Conservation (phyloP, 1,140 invertebrate genomes). For the Drosophila insularis region DNA sequence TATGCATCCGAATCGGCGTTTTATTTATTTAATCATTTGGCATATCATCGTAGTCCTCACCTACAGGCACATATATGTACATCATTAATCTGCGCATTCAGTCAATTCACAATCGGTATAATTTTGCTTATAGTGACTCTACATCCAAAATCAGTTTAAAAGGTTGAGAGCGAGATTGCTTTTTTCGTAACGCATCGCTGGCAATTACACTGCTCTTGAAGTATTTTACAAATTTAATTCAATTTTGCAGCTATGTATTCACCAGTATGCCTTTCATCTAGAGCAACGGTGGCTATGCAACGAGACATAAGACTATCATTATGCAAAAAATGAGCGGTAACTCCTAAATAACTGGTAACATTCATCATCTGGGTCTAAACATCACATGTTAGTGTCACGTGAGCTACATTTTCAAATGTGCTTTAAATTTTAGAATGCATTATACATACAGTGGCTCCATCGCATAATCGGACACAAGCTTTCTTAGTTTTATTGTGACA, state of each 20-base stretch:
- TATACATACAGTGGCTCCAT: background rate
- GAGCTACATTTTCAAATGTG: background rate
- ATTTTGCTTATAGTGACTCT: background rate
- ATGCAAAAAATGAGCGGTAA: background rate
- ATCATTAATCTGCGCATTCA: too few relatives aligned
- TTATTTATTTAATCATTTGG: too few relatives aligned
- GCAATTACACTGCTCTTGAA: background rate
- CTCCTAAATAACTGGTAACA: background rate
- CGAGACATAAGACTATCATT: background rate
- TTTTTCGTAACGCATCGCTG: constrained; percentile 10
- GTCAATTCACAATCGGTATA: too few relatives aligned
- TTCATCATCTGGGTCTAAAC: background rate
- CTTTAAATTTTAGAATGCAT: background rate
- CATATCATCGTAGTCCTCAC: too few relatives aligned
- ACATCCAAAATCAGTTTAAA: constrained; percentile 13
- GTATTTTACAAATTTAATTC: background rate
- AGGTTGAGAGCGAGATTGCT: constrained; percentile 12
- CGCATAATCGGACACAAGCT: too few relatives aligned
- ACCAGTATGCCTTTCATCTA: background rate
- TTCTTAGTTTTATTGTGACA: too few relatives aligned
- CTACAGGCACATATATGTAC: too few relatives aligned
- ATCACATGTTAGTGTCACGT: background rate
- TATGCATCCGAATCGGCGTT: too few relatives aligned
- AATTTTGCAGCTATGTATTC: constrained; percentile 4
- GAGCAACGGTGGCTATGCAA: background rate